Base-by-base conservation (phyloP, 2,888 invertebrate species). In the Drosophila trichaetosa region DNA sequence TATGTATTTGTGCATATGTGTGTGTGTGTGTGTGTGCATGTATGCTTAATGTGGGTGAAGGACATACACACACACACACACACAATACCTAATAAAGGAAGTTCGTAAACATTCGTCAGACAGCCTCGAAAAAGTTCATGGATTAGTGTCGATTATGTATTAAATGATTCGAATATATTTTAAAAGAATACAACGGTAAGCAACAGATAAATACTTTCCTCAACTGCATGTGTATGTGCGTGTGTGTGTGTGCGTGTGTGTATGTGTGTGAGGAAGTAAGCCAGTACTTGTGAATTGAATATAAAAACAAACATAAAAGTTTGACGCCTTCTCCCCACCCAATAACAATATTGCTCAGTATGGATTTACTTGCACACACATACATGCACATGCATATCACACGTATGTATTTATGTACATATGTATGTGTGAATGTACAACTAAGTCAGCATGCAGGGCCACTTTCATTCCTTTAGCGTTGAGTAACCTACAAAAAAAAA, bases 221-320 rank as follows among this genome's bases (percentile, higher is more conserved):
- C 49, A 52, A 57, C 62, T 65, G 27, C n/a, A 56, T 56, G 10
- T 21, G n/a, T n/a, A 0, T 21, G 29, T 38, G 7, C 5, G 27
- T 27, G 8, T 21, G 11, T 11, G 42, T n/a, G 27, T 27, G 8
- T 8, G 27, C 6, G n/a, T 18, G 46, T 52, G 21, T 49, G 51
- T 13, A 38, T 36, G 27, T 48, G 38, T 57, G 57, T 54, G 42
- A 29, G 4, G 24, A 46, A 36, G 27, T 56, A 42, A 38, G 49
- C 38, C 34, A 48, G 31, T 77, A 87, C 79, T 90, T 88, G 73
- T 78, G 82, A 90, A 88, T 90, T 84, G 88, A 86, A 91, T 82
- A 91, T 86, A 90, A 90, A 89, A 91, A 87, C 83, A 89, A 88
- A 82, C 82, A 88, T 87, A 81, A 91, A 91, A 86, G 73, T 90